These are phyloP conservation scores for Desoria tigrina DNA, from an alignment of 2,888 invertebrate genomes.

Conservation along the genomic window DNA sequence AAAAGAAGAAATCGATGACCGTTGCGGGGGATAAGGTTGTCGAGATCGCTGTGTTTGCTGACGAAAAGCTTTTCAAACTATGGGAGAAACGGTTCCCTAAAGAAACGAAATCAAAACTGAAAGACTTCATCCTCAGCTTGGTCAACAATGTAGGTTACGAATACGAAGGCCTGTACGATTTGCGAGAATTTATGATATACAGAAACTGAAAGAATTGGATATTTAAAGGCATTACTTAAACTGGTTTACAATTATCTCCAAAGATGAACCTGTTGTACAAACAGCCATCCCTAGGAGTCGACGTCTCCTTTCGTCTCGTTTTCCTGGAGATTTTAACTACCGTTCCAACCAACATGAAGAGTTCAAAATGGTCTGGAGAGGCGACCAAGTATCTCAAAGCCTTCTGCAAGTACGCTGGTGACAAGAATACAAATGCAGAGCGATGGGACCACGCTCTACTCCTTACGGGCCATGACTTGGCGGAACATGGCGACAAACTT, in stretches of 20 bases:
- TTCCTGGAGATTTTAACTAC: conserved; percentile 32
- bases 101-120: conserved; percentile 27
- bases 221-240: too few relatives aligned
- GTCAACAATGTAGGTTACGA: conserved; percentile 39
- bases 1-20: not conserved
- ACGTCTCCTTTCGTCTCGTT: conserved; percentile 30
- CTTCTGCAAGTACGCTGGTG: conserved; percentile 37
- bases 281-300: conserved; percentile 31
- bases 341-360: conserved; percentile 16
- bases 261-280: conserved; percentile 45
- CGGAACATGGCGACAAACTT: conserved; percentile 17
- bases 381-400: conserved; percentile 34
- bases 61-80: conserved; percentile 20
- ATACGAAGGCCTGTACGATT: too few relatives aligned
- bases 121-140: conserved; percentile 28
- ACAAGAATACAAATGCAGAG: conserved; percentile 29
- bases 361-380: conserved; percentile 7
- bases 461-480: conserved; percentile 34
- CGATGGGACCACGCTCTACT: conserved; percentile 41
- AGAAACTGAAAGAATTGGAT: too few relatives aligned
- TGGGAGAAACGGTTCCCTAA: conserved; percentile 26
- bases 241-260: too few relatives aligned
- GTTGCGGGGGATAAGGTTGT: conserved; percentile 20
- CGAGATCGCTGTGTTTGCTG: conserved; percentile 43
- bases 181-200: too few relatives aligned